Evolutionary conservation across 2,888 invertebrate genomes (phyloP), one percentile per base, ranked within the genome.

Genomic region (Drosophila formosana): DNA sequence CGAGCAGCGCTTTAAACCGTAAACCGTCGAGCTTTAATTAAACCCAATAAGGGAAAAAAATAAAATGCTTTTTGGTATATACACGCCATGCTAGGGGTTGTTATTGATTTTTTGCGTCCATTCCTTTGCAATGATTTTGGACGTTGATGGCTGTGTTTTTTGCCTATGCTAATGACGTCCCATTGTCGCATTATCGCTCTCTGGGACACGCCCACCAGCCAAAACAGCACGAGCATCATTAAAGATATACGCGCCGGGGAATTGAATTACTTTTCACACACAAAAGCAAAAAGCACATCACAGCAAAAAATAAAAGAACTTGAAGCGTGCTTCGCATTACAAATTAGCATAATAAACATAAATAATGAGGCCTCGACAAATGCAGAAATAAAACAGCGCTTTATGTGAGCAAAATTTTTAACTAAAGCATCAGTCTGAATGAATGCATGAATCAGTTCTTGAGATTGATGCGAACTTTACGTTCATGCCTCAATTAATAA

Each of bases 131-230:
- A 67, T 75, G 67, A 52, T 67, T 67, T 58, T 58, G 67, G 55
- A 72, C 71, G 66, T 66, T 66, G 69, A 52, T 60, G 66, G 55
- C 78, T 34, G 34, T 34, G 11, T 30, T 4, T 37, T 66, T 63
- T 66, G 64, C 55, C 82, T 80, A 82, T 83, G 86, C 86, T 82
- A 83, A 83, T 83, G 72, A 78, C 75, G 70, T 62, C 76, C 69
- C 80, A 82, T 84, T 84, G 82, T 77, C 66, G 66, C 45, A 82
- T 82, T 82, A 77, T 77, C 66, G 66, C 43, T 60, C 76, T 50
- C 47, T 49, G 51, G 37, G 63, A 52, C 76, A 72, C 82, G 73
- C 78, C 78, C 75, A 70, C 77, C 43, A 30, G 18, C 41, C 34
- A 49, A 37, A 45, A 39, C 26, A 32, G 43, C 45, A 52, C 45